Evolutionary conservation across 1,140 invertebrate species (phyloP), one percentile per base, ranked within the genome.

Genomic region (Drosophila orosa): DNA sequence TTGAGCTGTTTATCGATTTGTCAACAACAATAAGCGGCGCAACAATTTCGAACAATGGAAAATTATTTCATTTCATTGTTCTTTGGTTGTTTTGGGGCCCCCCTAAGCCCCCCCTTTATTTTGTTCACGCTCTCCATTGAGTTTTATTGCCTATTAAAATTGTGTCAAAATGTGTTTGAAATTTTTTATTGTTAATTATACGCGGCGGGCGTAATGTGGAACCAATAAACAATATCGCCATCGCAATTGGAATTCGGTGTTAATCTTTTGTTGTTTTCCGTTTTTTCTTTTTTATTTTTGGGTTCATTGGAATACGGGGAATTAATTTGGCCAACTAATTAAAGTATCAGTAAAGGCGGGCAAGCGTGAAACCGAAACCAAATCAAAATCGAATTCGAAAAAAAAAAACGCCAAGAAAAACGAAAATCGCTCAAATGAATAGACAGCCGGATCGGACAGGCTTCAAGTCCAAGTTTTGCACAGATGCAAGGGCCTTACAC

Each of bases 121-220:
- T 33, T 35, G 25, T 60, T 31, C 47, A 25, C 27, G 63, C 52
- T 55, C 71, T 48, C 73, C 57, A 69, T 65, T 61, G 42, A 29
- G 52, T 72, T 86, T 86, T 87, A 87, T 86, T 79, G 84, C 76
- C 83, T 76, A 87, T 87, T 87, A 87, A 87, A 87, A 87, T 89
- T 87, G 83, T 87, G 83, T 87, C 83, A 87, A 89, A 87, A 89
- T 87, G 84, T 87, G 83, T 87, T 87, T 79, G 79, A 83, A 87
- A 87, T 89, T 79, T 87, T 87, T 76, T 82, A 86, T 86, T 79
- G 82, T 79, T 87, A 72, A 87, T 87, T 82, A 82, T 75, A 55
- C 48, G 66, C 58, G 65, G 33, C 68, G 69, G 74, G 69, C 45
- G 74, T 74, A 78, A 86, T 74, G 83, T 62, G 74, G 58, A 82